Evolutionary conservation across 2,113 vertebrate species (phyloP), one percentile per base, ranked within the genome.

Genomic region (Sylvietta virens): DNA sequence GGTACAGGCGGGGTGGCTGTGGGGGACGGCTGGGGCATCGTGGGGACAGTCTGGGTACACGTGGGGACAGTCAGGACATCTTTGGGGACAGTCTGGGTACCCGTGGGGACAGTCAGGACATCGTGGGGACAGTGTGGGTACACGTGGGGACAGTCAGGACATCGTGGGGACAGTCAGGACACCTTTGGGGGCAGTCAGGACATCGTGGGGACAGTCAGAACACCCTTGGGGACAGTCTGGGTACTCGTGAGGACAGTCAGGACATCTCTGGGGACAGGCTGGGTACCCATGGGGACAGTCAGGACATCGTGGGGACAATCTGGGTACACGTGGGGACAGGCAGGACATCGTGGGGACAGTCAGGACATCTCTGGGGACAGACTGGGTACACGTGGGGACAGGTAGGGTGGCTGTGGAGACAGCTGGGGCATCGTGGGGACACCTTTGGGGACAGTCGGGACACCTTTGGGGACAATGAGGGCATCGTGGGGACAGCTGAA

Each of bases 1-100:
- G 40, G 67, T 48, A 51, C 67, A 16, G 8, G 6, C 3, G 11
- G 10, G 71, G 40, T 3, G 24, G 17, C 23, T 24, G 7, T 15
- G 31, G 39, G 23, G 28, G 39, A 31, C 18, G 9, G 9, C 3
- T 13, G 1, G 60, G 27, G 2, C 2, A 10, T 10, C 6, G 3
- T 40, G 39, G 51, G 71, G 66, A 69, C n/a, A 21, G 20, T 28
- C 14, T 3, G 30, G 62, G 27, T 11, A 22, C 20, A 11, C 20
- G 10, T 60, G 39, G 39, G 28, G 30, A 44, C 61, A 44, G 20
- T 11, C 10, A 5, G 10, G 62, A 9, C 26, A 24, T 6, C 2
- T 15, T 3, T 45, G 40, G 42, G 39, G 40, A 45, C 57, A 35
- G 22, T 26, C 45, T 47, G 20, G 20, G 20, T 47, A 47, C 5